phyloP scores from a whole-genome alignment of 1,140 invertebrate species.

The Diprion similis region DNA sequence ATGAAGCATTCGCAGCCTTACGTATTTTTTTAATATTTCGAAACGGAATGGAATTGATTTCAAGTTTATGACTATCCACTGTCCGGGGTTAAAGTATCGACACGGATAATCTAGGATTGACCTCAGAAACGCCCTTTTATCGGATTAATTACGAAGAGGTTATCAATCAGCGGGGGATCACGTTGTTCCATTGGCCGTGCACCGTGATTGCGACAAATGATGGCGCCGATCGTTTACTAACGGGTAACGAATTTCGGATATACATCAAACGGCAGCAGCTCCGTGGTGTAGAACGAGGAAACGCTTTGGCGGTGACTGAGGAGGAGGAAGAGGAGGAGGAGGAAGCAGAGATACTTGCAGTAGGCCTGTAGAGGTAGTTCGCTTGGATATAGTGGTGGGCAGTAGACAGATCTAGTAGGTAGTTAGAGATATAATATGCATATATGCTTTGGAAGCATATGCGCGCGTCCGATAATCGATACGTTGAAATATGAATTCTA shows the following conservation, averaged over 20 bases:
- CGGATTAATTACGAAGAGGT: neutral
- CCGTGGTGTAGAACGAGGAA: neutral
- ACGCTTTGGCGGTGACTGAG: neutral
- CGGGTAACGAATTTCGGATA: slow-evolving; percentile 4
- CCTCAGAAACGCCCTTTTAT: neutral
- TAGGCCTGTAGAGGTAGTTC: too few relatives aligned
- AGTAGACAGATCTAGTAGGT: too few relatives aligned
- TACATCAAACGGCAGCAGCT: neutral
- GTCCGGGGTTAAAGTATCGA: too few relatives aligned
- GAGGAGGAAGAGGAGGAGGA: too few relatives aligned
- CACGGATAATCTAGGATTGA: neutral
- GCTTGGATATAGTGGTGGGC: too few relatives aligned
- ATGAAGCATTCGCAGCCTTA: too few relatives aligned
- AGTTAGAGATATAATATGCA: too few relatives aligned
- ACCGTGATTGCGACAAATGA: neutral
- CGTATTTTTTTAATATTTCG: too few relatives aligned
- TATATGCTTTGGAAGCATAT: neutral
- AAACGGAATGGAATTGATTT: too few relatives aligned
- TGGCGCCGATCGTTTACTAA: slow-evolving; percentile 1
- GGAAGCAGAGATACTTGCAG: too few relatives aligned
- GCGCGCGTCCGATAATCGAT: neutral
- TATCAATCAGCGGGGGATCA: neutral
- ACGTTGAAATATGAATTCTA: neutral
- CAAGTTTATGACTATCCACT: too few relatives aligned
- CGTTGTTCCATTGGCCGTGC: neutral